A percentile compares a stretch with the other conserved stretches of the same genome.
Conservation (phyloP, 2,113 vertebrate species). For the Chaetodon auriga region DNA sequence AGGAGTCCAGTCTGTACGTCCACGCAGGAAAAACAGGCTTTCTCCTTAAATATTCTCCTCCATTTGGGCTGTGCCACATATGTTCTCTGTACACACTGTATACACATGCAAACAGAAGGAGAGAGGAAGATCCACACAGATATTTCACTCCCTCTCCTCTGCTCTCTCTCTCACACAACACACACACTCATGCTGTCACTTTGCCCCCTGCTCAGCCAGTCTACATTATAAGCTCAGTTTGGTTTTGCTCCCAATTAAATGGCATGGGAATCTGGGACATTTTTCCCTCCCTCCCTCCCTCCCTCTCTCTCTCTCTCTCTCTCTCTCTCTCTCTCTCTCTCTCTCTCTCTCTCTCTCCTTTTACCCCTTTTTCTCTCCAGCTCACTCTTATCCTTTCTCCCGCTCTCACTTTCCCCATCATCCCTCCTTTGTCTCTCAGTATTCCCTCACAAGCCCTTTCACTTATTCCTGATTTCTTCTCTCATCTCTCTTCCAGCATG, state of each 20-base stretch:
- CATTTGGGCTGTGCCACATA: slow-evolving; percentile 58
- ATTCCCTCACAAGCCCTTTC: slow-evolving; percentile 64
- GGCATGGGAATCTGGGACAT: slow-evolving; percentile 74
- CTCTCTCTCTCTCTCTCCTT: slow-evolving; percentile 46
- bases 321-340: slow-evolving; percentile 40
- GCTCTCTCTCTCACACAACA: slow-evolving; percentile 36
- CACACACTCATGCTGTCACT: slow-evolving; percentile 66
- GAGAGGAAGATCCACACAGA: slow-evolving; percentile 40
- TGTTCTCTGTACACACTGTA: slow-evolving; percentile 53
- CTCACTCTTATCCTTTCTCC: slow-evolving; percentile 50
- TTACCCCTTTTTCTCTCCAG: slow-evolving; percentile 49
- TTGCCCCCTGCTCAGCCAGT: slow-evolving; percentile 70
- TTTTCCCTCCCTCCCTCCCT: slow-evolving; percentile 51
- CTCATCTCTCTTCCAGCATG: slow-evolving; percentile 25
- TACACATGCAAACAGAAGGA: slow-evolving; percentile 44
- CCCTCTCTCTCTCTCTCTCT: slow-evolving; percentile 32
- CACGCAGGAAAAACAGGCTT: slow-evolving; percentile 40
- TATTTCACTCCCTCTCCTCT: slow-evolving; percentile 13
- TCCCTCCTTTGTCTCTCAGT: slow-evolving; percentile 70
- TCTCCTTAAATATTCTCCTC: slow-evolving; percentile 60
- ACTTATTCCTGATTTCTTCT: slow-evolving; percentile 55
- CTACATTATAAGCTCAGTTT: slow-evolving; percentile 71
- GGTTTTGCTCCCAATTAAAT: slow-evolving; percentile 78
- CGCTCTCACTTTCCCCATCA: slow-evolving; percentile 63
- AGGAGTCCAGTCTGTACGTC: slow-evolving; percentile 45